Evolutionary conservation across 2,888 invertebrate genomes (phyloP).

Genomic region (Xanthia icteritia): DNA sequence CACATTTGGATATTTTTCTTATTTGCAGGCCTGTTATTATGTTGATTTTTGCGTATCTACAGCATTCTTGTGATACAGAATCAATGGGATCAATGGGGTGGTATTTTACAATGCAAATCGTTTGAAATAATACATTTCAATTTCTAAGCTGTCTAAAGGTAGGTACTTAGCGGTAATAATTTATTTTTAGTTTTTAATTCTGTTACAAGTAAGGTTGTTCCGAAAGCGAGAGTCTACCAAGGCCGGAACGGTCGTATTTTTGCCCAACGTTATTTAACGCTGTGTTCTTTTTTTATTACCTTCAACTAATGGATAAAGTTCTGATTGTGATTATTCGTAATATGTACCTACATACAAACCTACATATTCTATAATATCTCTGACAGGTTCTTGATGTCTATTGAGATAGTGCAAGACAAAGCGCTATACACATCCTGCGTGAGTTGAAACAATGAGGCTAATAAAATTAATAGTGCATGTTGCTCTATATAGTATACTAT

Average conservation of each 20-base stretch:
- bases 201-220: constrained; percentile 65
- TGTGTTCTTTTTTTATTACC: constrained; percentile 42
- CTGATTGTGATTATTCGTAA: constrained; percentile 13
- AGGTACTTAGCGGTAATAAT: constrained; percentile 17
- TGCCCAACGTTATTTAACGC: constrained; percentile 55
- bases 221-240: constrained; percentile 73
- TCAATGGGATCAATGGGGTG: neutral
- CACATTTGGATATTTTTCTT: neutral
- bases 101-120: neutral
- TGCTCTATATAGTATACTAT: constrained; percentile 24
- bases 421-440: constrained; percentile 41
- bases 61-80: neutral
- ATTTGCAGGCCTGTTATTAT: neutral
- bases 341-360: neutral
- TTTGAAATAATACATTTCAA: neutral
- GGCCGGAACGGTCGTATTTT: constrained; percentile 65
- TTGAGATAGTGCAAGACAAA: constrained; percentile 49
- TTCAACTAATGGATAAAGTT: constrained; percentile 6
- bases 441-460: constrained; percentile 52
- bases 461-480: constrained; percentile 50
- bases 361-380: constrained; percentile 2
- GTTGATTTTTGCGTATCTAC: neutral
- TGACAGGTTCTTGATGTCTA: constrained; percentile 36
- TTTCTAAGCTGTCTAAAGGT: neutral
- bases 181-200: constrained; percentile 43